These are phyloP conservation scores for Dendrolimus punctatus DNA, from an alignment of 1,140 invertebrate species.

Conservation along the genomic window DNA sequence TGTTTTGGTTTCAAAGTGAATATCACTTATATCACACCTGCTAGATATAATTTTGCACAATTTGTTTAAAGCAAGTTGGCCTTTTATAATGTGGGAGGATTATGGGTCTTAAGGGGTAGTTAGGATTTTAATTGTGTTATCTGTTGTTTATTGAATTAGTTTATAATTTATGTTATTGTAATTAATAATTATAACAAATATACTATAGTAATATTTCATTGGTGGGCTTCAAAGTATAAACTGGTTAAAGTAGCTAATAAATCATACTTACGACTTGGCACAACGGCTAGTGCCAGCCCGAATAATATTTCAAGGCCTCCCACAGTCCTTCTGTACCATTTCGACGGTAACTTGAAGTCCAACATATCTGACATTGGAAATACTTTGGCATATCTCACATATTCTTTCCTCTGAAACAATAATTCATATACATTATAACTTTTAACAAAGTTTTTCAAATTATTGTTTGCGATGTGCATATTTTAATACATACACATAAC, in stretches of 20 bases:
- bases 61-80: no score
- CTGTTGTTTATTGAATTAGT: no score
- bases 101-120: no score
- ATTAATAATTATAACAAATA: not conserved
- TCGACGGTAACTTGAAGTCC: slow-evolving; percentile 91
- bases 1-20: no score
- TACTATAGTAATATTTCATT: not conserved
- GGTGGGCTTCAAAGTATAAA: not conserved
- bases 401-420: slow-evolving; percentile 92
- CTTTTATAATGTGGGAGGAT: no score
- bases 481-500: no score
- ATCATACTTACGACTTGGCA: slow-evolving; percentile 86
- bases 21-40: no score
- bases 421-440: slow-evolving; percentile 13
- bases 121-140: no score
- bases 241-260: not conserved
- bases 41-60: no score
- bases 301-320: slow-evolving; percentile 92
- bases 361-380: slow-evolving; percentile 89
- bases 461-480: no score
- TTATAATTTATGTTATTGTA: no score
- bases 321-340: slow-evolving; percentile 92
- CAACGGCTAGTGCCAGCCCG: slow-evolving; percentile 88
- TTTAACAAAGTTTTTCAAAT: no score
- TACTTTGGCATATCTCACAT: slow-evolving; percentile 97